Conservation (phyloP, 2,797 vertebrate genomes). For the Spondyliosoma cantharus region DNA sequence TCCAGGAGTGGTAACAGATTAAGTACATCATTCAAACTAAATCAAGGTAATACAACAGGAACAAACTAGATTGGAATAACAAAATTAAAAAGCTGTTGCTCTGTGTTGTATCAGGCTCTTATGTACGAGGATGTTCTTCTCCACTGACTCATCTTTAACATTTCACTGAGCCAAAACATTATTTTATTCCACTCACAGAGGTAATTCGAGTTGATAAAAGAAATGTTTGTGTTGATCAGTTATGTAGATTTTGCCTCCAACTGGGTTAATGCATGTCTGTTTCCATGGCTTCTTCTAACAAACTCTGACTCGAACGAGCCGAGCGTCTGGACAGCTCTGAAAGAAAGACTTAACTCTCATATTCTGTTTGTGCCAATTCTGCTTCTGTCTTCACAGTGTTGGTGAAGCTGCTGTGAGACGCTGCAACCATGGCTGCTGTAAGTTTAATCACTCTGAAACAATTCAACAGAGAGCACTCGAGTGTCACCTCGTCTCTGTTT, state of each 20-base stretch:
- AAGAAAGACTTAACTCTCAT: not conserved
- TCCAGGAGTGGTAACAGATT: no score
- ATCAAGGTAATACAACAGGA: not conserved
- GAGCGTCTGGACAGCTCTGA: not conserved
- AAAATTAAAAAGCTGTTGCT: not conserved
- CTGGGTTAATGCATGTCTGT: not conserved
- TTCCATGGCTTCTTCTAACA: not conserved
- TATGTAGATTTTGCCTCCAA: not conserved
- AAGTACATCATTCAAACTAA: no score
- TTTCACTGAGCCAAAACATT: not conserved
- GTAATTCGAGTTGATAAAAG: not conserved
- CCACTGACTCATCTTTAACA: conserved; percentile 4
- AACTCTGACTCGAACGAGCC: conserved; percentile 1
- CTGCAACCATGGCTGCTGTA: conserved; percentile 84
- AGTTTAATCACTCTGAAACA: conserved; percentile 64
- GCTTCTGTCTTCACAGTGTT: conserved; percentile 55
- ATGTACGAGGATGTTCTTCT: conserved; percentile 21
- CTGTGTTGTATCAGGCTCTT: not conserved
- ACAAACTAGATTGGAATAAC: not conserved
- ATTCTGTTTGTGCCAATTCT: conserved; percentile 34
- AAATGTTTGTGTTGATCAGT: not conserved
- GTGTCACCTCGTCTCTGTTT: conserved; percentile 30
- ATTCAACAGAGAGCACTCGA: not conserved
- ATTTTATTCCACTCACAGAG: not conserved
- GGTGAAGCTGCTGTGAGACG: conserved; percentile 64